Percentiles rank a stretch among this genome's conserved stretches.
phyloP scores from a whole-genome alignment of 1,140 invertebrate species.

The Ganaspis sp. region DNA sequence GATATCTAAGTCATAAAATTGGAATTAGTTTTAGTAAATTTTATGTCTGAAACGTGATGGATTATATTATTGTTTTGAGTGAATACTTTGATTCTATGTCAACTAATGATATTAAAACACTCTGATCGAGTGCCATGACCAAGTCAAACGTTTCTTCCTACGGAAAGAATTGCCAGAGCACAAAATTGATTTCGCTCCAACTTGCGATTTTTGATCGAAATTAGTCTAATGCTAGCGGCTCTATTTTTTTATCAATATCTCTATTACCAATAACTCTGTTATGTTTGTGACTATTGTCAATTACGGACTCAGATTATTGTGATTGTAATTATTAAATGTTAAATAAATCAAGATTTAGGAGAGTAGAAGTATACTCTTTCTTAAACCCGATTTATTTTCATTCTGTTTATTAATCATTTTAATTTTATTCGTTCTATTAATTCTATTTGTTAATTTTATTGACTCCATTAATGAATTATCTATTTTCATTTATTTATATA shows the following conservation, averaged over 20 bases:
- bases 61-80: conserved; percentile 36
- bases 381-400: conserved; percentile 8
- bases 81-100: conserved; percentile 33
- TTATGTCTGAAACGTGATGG: conserved; percentile 2
- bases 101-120: conserved; percentile 16
- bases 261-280: conserved; percentile 47
- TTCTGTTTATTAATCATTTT: not conserved
- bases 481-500: too few relatives aligned
- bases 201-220: not conserved
- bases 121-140: not conserved
- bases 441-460: too few relatives aligned
- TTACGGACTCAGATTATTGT: conserved; percentile 60
- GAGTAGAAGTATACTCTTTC: conserved; percentile 14
- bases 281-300: conserved; percentile 62
- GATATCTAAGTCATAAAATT: conserved; percentile 8
- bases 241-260: conserved; percentile 56
- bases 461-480: too few relatives aligned
- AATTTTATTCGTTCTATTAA: not conserved
- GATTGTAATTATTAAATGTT: conserved; percentile 60
- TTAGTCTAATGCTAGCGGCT: conserved; percentile 60
- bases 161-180: conserved; percentile 18
- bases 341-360: conserved; percentile 60
- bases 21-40: conserved; percentile 34
- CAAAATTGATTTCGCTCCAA: conserved; percentile 1
- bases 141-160: conserved; percentile 12